Percentiles rank a stretch among this genome's conserved stretches.
Conservation (phyloP, 2,797 vertebrate genomes). For the Perodicticus potto region DNA sequence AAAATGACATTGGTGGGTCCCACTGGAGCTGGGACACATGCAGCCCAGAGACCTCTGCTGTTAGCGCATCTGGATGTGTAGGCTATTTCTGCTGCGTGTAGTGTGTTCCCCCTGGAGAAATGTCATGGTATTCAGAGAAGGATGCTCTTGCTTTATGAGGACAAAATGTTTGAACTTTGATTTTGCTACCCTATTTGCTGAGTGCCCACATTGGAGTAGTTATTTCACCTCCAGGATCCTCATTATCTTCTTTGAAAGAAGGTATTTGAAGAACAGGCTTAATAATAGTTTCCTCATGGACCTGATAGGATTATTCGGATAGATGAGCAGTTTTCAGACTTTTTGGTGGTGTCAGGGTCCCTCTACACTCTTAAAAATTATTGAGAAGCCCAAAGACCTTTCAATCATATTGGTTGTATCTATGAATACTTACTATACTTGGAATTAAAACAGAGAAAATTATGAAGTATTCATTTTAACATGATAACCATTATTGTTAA, state of each 20-base stretch:
- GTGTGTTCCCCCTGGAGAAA: not conserved
- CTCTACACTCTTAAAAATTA: not conserved
- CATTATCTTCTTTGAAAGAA: not conserved
- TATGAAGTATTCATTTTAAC: not conserved
- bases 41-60: not conserved
- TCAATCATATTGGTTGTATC: not conserved
- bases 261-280: not conserved
- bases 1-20: not conserved
- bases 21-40: not conserved
- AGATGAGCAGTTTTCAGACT: not conserved
- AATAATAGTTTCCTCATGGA: not conserved
- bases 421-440: not conserved
- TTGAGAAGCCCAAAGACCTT: not conserved
- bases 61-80: not conserved
- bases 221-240: not conserved
- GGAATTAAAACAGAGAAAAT: not conserved
- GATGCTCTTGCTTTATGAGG: not conserved
- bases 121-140: not conserved
- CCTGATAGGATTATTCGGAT: not conserved
- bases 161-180: not conserved
- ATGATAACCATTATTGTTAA: not conserved
- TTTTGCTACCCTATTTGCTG: not conserved
- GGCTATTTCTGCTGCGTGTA: not conserved
- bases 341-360: not conserved
- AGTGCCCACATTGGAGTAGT: not conserved